Evolutionary conservation across 2,888 invertebrate genomes (phyloP).

Genomic region (Nomada fucata): DNA sequence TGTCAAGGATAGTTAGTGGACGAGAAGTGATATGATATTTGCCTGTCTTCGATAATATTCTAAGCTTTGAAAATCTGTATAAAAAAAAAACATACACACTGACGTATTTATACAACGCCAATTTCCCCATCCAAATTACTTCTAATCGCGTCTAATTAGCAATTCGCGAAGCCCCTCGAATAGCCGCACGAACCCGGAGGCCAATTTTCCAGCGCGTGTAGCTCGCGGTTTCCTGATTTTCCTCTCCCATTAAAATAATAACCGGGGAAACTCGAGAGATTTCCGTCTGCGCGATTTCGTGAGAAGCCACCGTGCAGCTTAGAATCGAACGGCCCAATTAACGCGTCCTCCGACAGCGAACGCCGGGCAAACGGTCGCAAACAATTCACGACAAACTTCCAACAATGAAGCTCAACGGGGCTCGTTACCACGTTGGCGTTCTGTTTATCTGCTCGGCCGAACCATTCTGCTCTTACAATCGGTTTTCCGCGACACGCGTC

Average conservation of each 20-base stretch:
- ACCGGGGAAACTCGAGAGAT: conserved; percentile 28
- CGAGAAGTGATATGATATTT: too few species aligned
- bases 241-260: conserved; percentile 1
- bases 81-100: background rate
- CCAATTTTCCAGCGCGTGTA: conserved; percentile 21
- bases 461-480: background rate
- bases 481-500: conserved; percentile 13
- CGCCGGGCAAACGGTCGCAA: background rate
- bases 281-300: conserved; percentile 33
- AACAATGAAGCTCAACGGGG: background rate
- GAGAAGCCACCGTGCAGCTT: conserved; percentile 24
- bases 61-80: background rate
- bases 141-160: conserved; percentile 36
- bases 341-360: background rate
- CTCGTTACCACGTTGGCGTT: background rate
- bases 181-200: background rate
- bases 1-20: too few species aligned
- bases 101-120: background rate
- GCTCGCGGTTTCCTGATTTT: conserved; percentile 37
- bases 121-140: background rate
- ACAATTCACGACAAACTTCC: background rate
- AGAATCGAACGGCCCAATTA: conserved; percentile 14
- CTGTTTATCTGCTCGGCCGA: background rate
- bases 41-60: too few species aligned
- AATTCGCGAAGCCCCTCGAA: background rate